Evolutionary conservation across 2,113 vertebrate genomes (phyloP).

Genomic region (Rissa tridactyla): DNA sequence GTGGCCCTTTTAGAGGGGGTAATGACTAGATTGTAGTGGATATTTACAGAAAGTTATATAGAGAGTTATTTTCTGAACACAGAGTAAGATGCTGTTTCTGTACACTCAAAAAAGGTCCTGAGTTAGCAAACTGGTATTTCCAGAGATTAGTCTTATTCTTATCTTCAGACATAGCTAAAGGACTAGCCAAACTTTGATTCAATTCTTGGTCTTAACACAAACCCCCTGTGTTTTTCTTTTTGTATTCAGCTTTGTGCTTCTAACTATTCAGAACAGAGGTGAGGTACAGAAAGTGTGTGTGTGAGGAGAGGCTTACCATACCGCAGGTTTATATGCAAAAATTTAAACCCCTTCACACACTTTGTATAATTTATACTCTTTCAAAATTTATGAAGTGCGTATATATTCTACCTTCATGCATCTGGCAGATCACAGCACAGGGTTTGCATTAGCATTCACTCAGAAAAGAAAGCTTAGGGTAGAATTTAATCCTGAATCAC

Average conservation of each 20-base stretch:
- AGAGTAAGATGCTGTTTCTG: neutral
- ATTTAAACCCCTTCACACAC: neutral
- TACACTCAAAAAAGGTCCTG: neutral
- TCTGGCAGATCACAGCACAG: neutral
- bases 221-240: neutral
- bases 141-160: neutral
- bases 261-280: neutral
- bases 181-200: neutral
- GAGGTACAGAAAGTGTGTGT: neutral
- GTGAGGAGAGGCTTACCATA: neutral
- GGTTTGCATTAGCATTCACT: neutral
- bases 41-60: neutral
- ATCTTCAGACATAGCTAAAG: neutral
- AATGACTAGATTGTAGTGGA: neutral
- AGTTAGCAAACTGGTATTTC: neutral
- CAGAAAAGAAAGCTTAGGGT: neutral
- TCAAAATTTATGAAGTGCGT: neutral
- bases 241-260: neutral
- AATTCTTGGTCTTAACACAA: neutral
- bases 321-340: neutral
- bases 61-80: neutral
- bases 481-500: neutral
- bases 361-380: neutral
- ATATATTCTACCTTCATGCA: neutral
- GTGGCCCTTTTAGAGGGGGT: neutral